A percentile compares a stretch with the other conserved stretches of the same genome.
Conservation (phyloP, 2,797 vertebrate genomes). For the Graptemys geographica region DNA sequence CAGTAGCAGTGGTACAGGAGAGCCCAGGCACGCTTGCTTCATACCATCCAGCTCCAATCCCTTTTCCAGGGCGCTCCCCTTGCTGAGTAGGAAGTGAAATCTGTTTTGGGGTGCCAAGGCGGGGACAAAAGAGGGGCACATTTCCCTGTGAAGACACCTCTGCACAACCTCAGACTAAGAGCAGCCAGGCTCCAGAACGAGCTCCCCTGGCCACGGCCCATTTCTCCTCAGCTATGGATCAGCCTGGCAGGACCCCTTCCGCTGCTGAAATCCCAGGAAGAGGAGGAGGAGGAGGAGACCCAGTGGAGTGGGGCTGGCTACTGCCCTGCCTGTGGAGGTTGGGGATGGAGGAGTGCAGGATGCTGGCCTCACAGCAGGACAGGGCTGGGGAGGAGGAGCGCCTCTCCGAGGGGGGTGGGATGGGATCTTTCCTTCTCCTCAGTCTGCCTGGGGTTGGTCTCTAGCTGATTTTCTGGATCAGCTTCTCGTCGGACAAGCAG, state of each 20-base stretch:
- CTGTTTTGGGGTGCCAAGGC: constrained; percentile 60
- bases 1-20: not conserved
- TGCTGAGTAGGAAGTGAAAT: constrained; percentile 57
- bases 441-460: constrained; percentile 72
- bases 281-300: constrained; percentile 56
- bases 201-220: constrained; percentile 54
- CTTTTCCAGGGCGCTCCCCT: constrained; percentile 36
- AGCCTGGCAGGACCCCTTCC: constrained; percentile 70
- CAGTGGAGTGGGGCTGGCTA: constrained; percentile 49
- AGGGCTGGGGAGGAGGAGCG: constrained; percentile 62
- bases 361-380: constrained; percentile 60
- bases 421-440: constrained; percentile 81
- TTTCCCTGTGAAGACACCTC: constrained; percentile 57
- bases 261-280: constrained; percentile 59
- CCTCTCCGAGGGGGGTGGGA: constrained; percentile 77
- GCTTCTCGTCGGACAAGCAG: constrained; percentile 98
- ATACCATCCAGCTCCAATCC: constrained; percentile 42
- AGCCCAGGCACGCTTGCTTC: not conserved
- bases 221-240: constrained; percentile 78
- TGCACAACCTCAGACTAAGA: constrained; percentile 13
- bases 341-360: constrained; percentile 70
- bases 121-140: constrained; percentile 11
- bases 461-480: constrained; percentile 99
- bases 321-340: constrained; percentile 54
- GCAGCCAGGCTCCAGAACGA: constrained; percentile 16